These are phyloP conservation scores for Periphyllus acericola DNA, from an alignment of 2,888 invertebrate genomes.

Conservation along the genomic window DNA sequence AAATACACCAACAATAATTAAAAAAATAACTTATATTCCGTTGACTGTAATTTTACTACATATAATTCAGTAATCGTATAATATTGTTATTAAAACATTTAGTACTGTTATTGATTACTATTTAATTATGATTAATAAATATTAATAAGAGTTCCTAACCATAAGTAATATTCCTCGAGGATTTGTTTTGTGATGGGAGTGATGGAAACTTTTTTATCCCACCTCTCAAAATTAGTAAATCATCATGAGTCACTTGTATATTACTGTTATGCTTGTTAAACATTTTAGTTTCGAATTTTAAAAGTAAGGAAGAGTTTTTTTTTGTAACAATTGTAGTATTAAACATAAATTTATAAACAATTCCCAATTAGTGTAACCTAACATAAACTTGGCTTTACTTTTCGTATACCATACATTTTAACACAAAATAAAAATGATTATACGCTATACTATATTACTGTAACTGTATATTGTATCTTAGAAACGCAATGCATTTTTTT, in stretches of 20 bases:
- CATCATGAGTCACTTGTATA: background rate
- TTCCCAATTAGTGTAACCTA: background rate
- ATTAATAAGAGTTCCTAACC: background rate
- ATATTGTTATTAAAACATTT: too few relatives aligned
- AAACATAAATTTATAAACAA: background rate
- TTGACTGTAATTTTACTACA: too few relatives aligned
- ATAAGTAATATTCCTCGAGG: too few relatives aligned
- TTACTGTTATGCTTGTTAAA: background rate
- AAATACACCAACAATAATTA: too few relatives aligned
- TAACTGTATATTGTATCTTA: too few relatives aligned
- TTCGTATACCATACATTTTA: background rate
- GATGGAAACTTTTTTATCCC: background rate
- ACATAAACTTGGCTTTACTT: background rate
- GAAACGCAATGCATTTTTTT: too few relatives aligned
- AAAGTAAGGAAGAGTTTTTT: background rate
- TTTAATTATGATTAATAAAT: background rate
- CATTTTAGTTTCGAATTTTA: background rate
- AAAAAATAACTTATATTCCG: too few relatives aligned
- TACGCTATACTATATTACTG: too few relatives aligned
- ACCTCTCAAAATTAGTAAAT: background rate
- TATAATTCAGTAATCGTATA: too few relatives aligned
- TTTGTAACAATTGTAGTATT: background rate
- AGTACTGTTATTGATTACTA: background rate
- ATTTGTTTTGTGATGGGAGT: background rate
- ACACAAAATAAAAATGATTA: too few relatives aligned